These are phyloP conservation scores for Molanna angustata DNA, from an alignment of 2,888 invertebrate species.

Conservation along the genomic window DNA sequence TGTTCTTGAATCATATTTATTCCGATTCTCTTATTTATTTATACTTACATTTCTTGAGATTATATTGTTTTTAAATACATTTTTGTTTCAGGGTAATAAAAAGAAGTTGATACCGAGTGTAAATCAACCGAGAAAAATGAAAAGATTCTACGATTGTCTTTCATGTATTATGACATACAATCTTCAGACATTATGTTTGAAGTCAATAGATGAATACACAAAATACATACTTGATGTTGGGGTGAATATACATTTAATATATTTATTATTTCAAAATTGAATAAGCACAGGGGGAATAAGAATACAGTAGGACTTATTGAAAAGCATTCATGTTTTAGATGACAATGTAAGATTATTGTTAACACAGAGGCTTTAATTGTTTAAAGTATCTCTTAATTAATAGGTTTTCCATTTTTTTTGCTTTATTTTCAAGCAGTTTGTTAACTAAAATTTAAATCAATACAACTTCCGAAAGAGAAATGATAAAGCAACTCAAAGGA, in stretches of 20 bases:
- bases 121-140: slow-evolving; percentile 62
- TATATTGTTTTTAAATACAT: background rate
- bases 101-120: slow-evolving; percentile 67
- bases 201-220: slow-evolving; percentile 76
- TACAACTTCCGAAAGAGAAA: too few relatives aligned
- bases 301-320: too few relatives aligned
- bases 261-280: too few relatives aligned
- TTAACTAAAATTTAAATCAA: background rate
- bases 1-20: too few relatives aligned
- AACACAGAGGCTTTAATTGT: slow-evolving; percentile 11
- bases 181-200: slow-evolving; percentile 75
- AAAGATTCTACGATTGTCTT: slow-evolving; percentile 80
- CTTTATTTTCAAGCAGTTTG: slow-evolving; percentile 11
- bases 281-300: too few relatives aligned
- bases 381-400: slow-evolving; percentile 8
- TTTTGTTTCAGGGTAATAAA: slow-evolving; percentile 57
- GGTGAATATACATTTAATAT: too few relatives aligned
- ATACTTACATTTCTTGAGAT: too few relatives aligned
- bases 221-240: slow-evolving; percentile 73
- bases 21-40: too few relatives aligned
- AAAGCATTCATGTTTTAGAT: too few relatives aligned
- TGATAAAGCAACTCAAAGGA: too few relatives aligned
- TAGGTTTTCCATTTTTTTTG: slow-evolving; percentile 15
- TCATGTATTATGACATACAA: slow-evolving; percentile 87
- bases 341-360: too few relatives aligned